Base-by-base conservation (phyloP, 2,113 vertebrate genomes). In the Melospiza melodia region DNA sequence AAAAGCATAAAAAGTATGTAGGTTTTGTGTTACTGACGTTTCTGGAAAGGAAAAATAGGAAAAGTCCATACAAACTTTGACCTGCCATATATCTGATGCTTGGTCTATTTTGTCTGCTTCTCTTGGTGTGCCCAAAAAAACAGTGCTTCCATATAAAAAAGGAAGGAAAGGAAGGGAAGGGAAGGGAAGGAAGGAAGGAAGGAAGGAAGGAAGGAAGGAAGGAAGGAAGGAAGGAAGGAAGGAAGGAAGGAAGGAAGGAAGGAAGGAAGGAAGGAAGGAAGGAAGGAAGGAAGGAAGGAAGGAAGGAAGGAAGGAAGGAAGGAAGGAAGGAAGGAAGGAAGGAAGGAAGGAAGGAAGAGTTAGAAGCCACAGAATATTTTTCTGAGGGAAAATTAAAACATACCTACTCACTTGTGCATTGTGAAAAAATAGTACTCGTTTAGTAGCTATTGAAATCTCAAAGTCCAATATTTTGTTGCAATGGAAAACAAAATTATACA, bases 331-430 rank as follows among this genome's bases (percentile, higher is more conserved):
- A 19, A 30, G 18, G 17, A 28, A 18, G 27, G 25, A 5, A 25
- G 52, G 9, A 23, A 9, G 23, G 0, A 9, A 27, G 8, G 0
- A 7, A 23, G 8, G 10, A 23, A 10, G 0, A 2, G 9, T 22
- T 49, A 35, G 27, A 39, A 80, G 13, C 2, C 11, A 44, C 5
- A 49, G 24, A 43, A 44, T 13, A 1, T 28, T 61, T 59, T 65
- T 3, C 17, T 37, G 17, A 2, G 5, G 3, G 11, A 9, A 20
- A 76, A 24, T 27, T 6, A 58, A 86, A 89, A 52, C 15, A 43
- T 39, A 35, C 1, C 16, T 58, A 68, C 12, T 6, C 4, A 15
- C 35, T 23, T 37, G 5, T 15, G 3, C 28, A 52, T 44, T 1
- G 2, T 10, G 6, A 31, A 77, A 67, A 79, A 81, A 4, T 16